Conservation (phyloP, 1,140 invertebrate genomes). For the Caenorhabditis latens region DNA sequence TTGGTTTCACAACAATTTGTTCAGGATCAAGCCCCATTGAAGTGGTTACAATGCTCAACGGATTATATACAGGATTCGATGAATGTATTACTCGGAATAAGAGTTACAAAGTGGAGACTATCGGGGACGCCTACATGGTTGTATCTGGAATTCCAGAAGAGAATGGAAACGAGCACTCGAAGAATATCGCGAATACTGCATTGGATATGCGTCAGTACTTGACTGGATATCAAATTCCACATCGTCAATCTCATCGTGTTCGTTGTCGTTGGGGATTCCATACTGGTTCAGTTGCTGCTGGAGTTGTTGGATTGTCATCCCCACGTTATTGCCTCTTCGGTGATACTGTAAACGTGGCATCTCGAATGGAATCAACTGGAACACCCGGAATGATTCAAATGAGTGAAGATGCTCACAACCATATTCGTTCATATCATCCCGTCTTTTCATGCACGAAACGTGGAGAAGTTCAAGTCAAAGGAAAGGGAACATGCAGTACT, state of each 20-base stretch:
- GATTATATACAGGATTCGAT: conserved; percentile 79
- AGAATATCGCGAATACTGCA: conserved; percentile 72
- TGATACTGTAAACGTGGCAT: conserved; percentile 92
- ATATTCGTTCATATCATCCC: conserved; percentile 67
- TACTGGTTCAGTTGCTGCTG: conserved; percentile 73
- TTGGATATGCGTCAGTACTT: conserved; percentile 75
- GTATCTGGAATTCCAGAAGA: conserved; percentile 76
- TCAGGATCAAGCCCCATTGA: conserved; percentile 78
- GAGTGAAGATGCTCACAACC: conserved; percentile 68
- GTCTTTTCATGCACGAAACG: conserved; percentile 69
- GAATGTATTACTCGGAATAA: conserved; percentile 74
- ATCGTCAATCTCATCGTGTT: conserved; percentile 67
- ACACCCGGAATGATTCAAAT: conserved; percentile 75
- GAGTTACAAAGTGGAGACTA: conserved; percentile 78
- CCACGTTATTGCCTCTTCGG: conserved; percentile 84
- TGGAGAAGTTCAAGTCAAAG: conserved; percentile 74
- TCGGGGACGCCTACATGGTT: conserved; percentile 74
- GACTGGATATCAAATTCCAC: conserved; percentile 71
- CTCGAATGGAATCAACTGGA: conserved; percentile 85
- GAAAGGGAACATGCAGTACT: conserved; percentile 58
- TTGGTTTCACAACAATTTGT: conserved; percentile 85
- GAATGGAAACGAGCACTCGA: conserved; percentile 70
- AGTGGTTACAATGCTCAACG: conserved; percentile 78
- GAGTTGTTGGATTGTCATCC: conserved; percentile 79
- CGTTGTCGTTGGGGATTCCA: conserved; percentile 75